Conservation (phyloP, 2,888 invertebrate species). For the Dendrolimus pini region DNA sequence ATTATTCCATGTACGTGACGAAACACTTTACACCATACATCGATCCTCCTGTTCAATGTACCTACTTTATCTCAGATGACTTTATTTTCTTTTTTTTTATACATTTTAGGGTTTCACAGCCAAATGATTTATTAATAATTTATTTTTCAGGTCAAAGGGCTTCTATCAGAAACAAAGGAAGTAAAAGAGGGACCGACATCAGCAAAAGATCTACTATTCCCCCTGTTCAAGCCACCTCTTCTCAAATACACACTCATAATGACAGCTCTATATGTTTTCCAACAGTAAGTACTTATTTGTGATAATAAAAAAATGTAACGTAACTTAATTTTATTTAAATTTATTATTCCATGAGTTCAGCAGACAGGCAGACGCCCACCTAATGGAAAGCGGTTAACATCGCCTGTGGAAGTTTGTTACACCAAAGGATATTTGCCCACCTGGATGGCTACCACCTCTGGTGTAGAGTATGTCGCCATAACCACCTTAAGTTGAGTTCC, state of each 20-base stretch:
- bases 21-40: too few relatives aligned
- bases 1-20: too few relatives aligned
- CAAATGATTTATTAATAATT: not conserved
- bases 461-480: too few relatives aligned
- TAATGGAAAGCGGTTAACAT: not conserved
- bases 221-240: slow-evolving; percentile 69
- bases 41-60: too few relatives aligned
- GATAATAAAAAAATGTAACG: not conserved
- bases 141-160: slow-evolving; percentile 32
- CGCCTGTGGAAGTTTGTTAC: not conserved
- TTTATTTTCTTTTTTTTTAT: too few relatives aligned
- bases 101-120: too few relatives aligned
- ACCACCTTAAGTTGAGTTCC: too few relatives aligned
- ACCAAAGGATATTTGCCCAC: too few relatives aligned
- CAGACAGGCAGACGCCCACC: not conserved
- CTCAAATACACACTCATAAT: slow-evolving; percentile 67
- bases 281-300: slow-evolving; percentile 68
- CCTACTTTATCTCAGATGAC: too few relatives aligned
- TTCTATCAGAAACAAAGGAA: slow-evolving; percentile 36
- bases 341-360: not conserved
- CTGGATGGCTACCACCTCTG: too few relatives aligned
- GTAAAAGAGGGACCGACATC: slow-evolving; percentile 23
- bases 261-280: slow-evolving; percentile 65
- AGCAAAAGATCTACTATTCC: slow-evolving; percentile 53
- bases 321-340: too few relatives aligned